Conservation (phyloP, 2,888 invertebrate species). For the Hyposoter dolosus region DNA sequence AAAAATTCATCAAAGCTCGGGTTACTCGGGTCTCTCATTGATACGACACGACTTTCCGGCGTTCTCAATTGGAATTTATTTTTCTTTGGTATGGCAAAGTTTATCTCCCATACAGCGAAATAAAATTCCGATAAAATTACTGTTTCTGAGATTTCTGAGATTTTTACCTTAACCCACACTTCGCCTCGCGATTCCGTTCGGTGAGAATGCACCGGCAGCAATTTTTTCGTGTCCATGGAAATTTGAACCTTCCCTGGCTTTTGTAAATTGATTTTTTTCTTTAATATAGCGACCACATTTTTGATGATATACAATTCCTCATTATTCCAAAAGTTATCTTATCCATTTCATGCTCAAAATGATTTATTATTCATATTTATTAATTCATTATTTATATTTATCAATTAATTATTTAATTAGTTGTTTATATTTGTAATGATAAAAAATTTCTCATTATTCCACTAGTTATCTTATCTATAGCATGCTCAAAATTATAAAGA, state of each 20-base stretch:
- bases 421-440: too few relatives aligned
- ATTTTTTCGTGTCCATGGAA: slow-evolving; percentile 89
- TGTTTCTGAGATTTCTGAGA: slow-evolving; percentile 8
- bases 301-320: not conserved
- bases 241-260: slow-evolving; percentile 91
- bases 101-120: slow-evolving; percentile 4
- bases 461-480: not conserved
- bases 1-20: slow-evolving; percentile 71
- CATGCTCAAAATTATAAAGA: not conserved
- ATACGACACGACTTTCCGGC: slow-evolving; percentile 1
- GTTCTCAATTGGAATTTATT: slow-evolving; percentile 5
- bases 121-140: not conserved
- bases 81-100: not conserved
- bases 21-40: not conserved
- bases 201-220: slow-evolving; percentile 89
- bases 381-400: too few relatives aligned
- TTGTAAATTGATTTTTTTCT: slow-evolving; percentile 52
- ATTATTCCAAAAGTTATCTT: not conserved
- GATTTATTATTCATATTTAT: too few relatives aligned
- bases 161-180: slow-evolving; percentile 91
- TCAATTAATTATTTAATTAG: too few relatives aligned
- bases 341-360: not conserved
- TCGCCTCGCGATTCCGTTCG: slow-evolving; percentile 90
- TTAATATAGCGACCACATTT: too few relatives aligned
- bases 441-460: not conserved